These are phyloP conservation scores for Microcebus tavaratra DNA, from an alignment of 2,113 vertebrate species.

Conservation along the genomic window DNA sequence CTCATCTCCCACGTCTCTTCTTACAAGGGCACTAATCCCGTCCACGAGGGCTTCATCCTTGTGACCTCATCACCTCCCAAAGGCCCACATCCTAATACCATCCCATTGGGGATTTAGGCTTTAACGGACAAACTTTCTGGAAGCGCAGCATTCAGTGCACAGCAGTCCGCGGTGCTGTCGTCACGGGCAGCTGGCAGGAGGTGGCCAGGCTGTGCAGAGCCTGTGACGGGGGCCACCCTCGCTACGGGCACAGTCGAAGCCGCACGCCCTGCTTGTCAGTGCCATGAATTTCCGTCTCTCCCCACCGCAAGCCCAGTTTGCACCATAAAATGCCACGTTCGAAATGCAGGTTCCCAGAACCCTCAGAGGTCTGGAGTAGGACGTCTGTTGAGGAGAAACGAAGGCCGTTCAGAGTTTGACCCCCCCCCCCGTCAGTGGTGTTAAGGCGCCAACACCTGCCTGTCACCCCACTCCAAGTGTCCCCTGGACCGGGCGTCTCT, in stretches of 20 bases:
- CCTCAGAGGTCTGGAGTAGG: slow-evolving; percentile 50
- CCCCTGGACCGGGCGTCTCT: background rate
- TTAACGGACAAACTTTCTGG: background rate
- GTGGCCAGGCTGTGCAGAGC: background rate
- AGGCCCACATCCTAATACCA: background rate
- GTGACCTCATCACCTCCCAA: background rate
- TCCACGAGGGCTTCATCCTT: background rate
- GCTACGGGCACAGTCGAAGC: slow-evolving; percentile 79
- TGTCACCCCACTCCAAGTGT: background rate
- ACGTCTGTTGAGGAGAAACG: background rate
- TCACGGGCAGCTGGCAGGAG: background rate
- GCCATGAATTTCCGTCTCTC: slow-evolving; percentile 80
- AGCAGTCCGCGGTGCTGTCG: background rate
- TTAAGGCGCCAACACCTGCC: background rate
- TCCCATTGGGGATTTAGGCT: background rate
- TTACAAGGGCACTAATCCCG: background rate
- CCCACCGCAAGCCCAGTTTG: slow-evolving; percentile 78
- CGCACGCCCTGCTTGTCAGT: slow-evolving; percentile 78
- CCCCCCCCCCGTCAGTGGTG: background rate
- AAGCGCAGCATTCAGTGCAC: background rate
- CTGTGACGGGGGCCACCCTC: slow-evolving; percentile 58
- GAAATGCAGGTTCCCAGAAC: slow-evolving; percentile 80
- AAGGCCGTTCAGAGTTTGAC: background rate
- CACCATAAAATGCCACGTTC: slow-evolving; percentile 76
- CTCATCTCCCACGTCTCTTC: background rate